A percentile compares a stretch with the other conserved stretches of the same genome.
phyloP scores from a whole-genome alignment of 2,113 vertebrate genomes.

The Megatriorchis doriae region DNA sequence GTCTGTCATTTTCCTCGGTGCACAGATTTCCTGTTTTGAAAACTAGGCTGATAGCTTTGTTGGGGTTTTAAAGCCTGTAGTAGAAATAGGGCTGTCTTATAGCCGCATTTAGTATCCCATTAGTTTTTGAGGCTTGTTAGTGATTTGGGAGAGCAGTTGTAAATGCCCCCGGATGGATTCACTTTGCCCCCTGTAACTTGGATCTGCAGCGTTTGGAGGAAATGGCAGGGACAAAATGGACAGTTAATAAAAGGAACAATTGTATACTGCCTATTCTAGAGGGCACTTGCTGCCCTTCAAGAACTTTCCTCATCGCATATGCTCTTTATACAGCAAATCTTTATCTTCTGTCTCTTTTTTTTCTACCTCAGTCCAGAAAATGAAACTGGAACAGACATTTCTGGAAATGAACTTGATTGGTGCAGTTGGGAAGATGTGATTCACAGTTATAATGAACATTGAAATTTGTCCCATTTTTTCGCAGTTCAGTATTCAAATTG shows the following conservation, averaged over 20 bases:
- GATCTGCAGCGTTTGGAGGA: slow-evolving; percentile 16
- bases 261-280: slow-evolving; percentile 49
- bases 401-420: slow-evolving; percentile 66
- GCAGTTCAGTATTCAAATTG: background rate
- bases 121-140: background rate
- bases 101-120: background rate
- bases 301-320: slow-evolving; percentile 59
- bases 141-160: background rate
- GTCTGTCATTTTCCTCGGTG: slow-evolving; percentile 14
- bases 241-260: slow-evolving; percentile 61
- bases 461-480: slow-evolving; percentile 28
- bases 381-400: slow-evolving; percentile 72
- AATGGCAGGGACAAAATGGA: slow-evolving; percentile 58
- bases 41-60: background rate
- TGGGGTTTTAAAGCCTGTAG: background rate
- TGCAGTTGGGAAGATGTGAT: slow-evolving; percentile 55
- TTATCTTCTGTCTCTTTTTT: slow-evolving; percentile 22
- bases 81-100: background rate
- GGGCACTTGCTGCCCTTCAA: slow-evolving; percentile 67
- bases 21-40: slow-evolving; percentile 28
- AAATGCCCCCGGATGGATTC: background rate
- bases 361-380: slow-evolving; percentile 63
- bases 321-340: slow-evolving; percentile 36
- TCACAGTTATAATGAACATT: slow-evolving; percentile 35
- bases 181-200: background rate